Evolutionary conservation across 1,140 invertebrate genomes (phyloP), one percentile per base, ranked within the genome.

Genomic region (Heliconius himera): DNA sequence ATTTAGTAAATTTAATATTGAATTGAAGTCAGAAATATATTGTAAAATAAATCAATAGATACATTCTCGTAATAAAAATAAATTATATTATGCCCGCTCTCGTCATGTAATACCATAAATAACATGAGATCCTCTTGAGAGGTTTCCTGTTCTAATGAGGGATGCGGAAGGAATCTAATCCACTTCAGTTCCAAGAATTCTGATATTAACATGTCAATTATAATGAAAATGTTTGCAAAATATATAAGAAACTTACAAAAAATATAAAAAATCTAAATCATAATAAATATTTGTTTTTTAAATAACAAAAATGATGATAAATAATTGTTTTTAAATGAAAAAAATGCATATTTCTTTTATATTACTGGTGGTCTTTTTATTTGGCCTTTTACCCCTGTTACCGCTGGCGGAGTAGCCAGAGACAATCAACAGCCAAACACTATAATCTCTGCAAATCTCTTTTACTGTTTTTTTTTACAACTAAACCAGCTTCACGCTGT

Each of bases 101-200:
- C 54, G n/a, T 60, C 54, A 60, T 60, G 54, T 60, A 60, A 60
- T 60, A 70, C 4, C 29, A 70, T 70, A 70, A 70, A 70, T 70
- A 70, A 70, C 33, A 70, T 70, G 26, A n/a, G 70, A 70, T 70
- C 29, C 70, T 70, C 70, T 70, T 70, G 70, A 70, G 70, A 70
- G 70, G 70, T 70, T 70, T 70, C 70, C 70, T 70, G 70, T 70
- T 70, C 70, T 70, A 70, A 70, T 70, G 70, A 70, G 70, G 70
- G 70, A 18, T 60, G 20, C 54, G 54, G 54, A 60, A 60, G 54
- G n/a, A 60, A 60, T 60, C n/a, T 60, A 22, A 60, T 60, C 54
- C 54, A 60, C n/a, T 54, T 60, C 54, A 60, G 54, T 60, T 22
- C n/a, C 26, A 22, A 60, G 54, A 60, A 60, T 60, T 60, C 54